phyloP scores from a whole-genome alignment of 2,888 invertebrate genomes.

The Tenthredo livida region DNA sequence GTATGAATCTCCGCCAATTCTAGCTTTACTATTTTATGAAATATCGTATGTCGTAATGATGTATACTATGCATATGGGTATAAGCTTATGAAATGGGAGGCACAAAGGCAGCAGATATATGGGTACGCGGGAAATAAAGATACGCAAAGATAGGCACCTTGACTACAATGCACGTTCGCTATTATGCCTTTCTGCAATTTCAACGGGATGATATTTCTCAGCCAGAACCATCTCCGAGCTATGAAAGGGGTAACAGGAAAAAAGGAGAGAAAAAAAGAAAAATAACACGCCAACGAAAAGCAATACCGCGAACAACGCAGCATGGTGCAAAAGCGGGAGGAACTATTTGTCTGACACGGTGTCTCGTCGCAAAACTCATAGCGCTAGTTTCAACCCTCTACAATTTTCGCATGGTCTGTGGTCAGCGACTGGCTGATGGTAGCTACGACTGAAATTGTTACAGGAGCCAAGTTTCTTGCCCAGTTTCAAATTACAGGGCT shows the following conservation, averaged over 20 bases:
- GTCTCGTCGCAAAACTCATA: constrained; percentile 7
- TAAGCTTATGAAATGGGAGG: constrained; percentile 1
- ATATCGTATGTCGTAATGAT: not conserved
- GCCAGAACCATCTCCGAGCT: constrained; percentile 6
- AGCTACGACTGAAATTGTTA: constrained; percentile 26
- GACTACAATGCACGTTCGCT: constrained; percentile 35
- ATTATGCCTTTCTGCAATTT: constrained; percentile 44
- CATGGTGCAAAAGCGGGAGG: constrained; percentile 11
- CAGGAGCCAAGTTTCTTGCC: constrained; percentile 24
- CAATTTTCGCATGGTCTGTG: not conserved
- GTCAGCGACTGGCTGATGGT: constrained; percentile 9
- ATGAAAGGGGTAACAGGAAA: not conserved
- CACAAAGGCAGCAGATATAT: constrained; percentile 18
- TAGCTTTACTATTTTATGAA: not conserved
- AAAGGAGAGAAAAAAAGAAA: not conserved
- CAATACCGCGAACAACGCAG: constrained; percentile 35
- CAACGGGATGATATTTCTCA: constrained; percentile 38
- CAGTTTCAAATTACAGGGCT: constrained; percentile 17
- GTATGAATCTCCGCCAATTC: not conserved
- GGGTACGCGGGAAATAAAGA: not conserved
- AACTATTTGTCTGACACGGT: constrained; percentile 41
- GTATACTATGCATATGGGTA: not conserved
- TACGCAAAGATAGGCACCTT: constrained; percentile 23
- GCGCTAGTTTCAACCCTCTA: not conserved
- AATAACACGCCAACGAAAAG: constrained; percentile 19